phyloP scores from a whole-genome alignment of 2,888 invertebrate genomes.

The Pseudococcus jackbeardsleyi region DNA sequence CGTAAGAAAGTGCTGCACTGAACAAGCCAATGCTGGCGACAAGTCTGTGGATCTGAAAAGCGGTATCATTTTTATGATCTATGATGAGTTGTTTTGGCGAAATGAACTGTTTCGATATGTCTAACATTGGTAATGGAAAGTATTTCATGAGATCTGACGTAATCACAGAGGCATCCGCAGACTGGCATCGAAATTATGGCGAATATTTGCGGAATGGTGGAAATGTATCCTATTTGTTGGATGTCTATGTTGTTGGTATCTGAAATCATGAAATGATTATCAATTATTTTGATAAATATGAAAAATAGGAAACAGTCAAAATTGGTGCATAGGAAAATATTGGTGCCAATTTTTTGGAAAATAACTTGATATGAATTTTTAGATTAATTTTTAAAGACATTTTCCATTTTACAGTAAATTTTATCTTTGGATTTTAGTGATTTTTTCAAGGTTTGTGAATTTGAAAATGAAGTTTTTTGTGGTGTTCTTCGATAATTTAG shows the following conservation, averaged over 20 bases:
- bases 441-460: no score
- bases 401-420: no score
- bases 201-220: neutral
- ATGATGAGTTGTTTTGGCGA: neutral
- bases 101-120: neutral
- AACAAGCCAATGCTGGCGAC: neutral
- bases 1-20: neutral
- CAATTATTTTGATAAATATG: neutral
- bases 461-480: no score
- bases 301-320: no score
- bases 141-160: neutral
- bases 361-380: no score
- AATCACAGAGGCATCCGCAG: neutral
- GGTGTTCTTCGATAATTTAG: no score
- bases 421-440: no score
- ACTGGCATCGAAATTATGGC: neutral
- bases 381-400: no score
- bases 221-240: neutral
- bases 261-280: neutral
- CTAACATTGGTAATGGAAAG: conserved; percentile 10
- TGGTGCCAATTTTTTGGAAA: no score
- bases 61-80: neutral
- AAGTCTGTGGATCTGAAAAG: neutral
- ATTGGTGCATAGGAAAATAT: no score
- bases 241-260: neutral